Conservation (phyloP, 2,797 vertebrate genomes). For the Tympanoctomys barrerae region DNA sequence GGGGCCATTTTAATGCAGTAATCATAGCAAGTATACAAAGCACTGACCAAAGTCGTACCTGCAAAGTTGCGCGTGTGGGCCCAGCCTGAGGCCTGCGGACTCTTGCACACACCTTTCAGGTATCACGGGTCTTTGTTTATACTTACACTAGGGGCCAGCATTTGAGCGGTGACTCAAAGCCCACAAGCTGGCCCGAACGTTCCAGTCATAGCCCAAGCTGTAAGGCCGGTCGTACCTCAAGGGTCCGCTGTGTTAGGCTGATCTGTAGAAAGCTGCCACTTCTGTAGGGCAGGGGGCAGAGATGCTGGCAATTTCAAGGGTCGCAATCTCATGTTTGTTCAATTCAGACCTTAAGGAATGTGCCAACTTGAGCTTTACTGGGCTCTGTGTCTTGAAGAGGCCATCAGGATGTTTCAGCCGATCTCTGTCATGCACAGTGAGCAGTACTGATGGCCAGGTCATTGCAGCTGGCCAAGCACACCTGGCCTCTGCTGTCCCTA, state of each 20-base stretch:
- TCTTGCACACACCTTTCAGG: background rate
- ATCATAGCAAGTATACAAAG: background rate
- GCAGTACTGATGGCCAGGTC: background rate
- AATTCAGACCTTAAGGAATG: background rate
- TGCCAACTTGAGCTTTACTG: accelerated
- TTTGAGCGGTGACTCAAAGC: background rate
- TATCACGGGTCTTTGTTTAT: background rate
- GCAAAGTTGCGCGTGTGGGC: background rate
- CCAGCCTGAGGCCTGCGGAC: background rate
- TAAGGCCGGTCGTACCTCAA: accelerated
- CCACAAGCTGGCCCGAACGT: background rate
- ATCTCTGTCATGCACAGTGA: accelerated
- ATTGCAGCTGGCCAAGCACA: background rate
- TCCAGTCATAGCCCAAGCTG: background rate
- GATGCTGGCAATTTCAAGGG: background rate
- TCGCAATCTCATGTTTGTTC: background rate
- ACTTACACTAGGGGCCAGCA: background rate
- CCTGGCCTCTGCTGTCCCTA: background rate
- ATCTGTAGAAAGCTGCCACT: background rate
- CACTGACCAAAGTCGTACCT: background rate
- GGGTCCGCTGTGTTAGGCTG: background rate
- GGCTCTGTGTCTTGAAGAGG: background rate
- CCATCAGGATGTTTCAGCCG: accelerated
- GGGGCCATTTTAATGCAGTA: background rate
- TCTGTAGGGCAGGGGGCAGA: no score